A percentile compares a stretch with the other conserved stretches of the same genome.
phyloP scores from a whole-genome alignment of 2,113 vertebrate genomes.

The Nesoenas mayeri region DNA sequence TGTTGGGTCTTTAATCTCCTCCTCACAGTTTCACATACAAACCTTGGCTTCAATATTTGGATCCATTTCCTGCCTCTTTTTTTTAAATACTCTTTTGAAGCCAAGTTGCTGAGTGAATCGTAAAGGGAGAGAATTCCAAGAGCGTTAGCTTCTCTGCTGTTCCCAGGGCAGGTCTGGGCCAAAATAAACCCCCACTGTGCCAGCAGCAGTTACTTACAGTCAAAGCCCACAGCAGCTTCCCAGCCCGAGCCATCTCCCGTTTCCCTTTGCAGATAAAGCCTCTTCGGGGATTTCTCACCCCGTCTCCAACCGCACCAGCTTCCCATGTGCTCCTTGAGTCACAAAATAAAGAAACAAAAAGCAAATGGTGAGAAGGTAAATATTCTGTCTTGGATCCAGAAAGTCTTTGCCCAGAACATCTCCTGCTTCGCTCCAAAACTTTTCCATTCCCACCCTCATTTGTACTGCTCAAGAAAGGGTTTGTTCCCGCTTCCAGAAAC shows the following conservation, averaged over 20 bases:
- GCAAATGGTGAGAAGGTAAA: background rate
- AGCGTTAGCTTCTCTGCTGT: conserved; percentile 65
- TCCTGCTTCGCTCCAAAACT: background rate
- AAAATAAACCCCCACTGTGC: conserved; percentile 64
- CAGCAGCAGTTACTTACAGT: conserved; percentile 61
- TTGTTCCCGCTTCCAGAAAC: background rate
- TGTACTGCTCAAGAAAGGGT: background rate
- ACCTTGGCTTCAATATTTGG: conserved; percentile 48
- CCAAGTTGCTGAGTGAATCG: conserved; percentile 69
- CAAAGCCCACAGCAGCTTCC: conserved; percentile 4
- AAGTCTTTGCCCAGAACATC: background rate
- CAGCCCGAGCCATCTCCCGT: background rate
- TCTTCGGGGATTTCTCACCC: background rate
- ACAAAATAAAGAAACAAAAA: background rate
- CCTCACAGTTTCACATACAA: conserved; percentile 53
- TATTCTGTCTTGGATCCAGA: background rate
- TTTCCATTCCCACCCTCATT: conserved; percentile 35
- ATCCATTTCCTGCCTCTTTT: conserved; percentile 21
- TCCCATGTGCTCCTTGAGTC: background rate
- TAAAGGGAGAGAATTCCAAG: conserved; percentile 72
- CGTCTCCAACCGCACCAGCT: background rate
- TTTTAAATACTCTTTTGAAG: conserved; percentile 43
- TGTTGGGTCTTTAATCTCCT: conserved; percentile 20
- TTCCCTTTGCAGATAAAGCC: conserved; percentile 9
- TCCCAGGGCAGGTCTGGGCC: conserved; percentile 72